Conservation (phyloP, 2,797 vertebrate genomes). For the Rhincodon typus region DNA sequence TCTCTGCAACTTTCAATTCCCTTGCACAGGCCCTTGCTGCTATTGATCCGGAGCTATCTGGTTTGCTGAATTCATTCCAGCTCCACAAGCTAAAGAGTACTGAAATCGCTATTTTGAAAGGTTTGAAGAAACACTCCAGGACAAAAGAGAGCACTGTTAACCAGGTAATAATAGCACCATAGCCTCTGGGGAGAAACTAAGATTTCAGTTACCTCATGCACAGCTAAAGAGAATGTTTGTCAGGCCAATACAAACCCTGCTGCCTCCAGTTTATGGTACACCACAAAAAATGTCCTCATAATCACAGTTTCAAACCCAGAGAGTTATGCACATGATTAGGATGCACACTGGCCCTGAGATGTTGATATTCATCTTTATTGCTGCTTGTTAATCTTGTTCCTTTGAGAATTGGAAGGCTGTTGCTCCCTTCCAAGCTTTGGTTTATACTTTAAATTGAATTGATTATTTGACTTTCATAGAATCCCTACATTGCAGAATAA, state of each 20-base stretch:
- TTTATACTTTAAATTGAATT: background rate
- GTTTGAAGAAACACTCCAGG: slow-evolving; percentile 61
- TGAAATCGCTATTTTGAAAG: slow-evolving; percentile 83
- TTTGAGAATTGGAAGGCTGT: background rate
- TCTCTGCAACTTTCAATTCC: slow-evolving; percentile 27
- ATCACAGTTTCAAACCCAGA: background rate
- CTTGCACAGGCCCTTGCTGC: slow-evolving; percentile 60
- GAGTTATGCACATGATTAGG: background rate
- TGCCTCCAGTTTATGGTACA: background rate
- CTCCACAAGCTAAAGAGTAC: slow-evolving; percentile 79
- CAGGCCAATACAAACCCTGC: background rate
- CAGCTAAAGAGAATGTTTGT: background rate
- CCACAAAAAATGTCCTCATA: background rate
- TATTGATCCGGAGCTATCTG: slow-evolving; percentile 71
- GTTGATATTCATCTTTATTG: background rate
- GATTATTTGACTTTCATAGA: background rate
- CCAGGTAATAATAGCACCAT: slow-evolving; percentile 51
- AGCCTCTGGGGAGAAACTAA: background rate
- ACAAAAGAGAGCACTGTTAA: slow-evolving; percentile 48
- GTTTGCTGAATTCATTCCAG: slow-evolving; percentile 77
- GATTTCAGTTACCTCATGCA: background rate
- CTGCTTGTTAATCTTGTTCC: background rate
- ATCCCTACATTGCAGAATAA: no score
- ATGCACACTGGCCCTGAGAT: background rate
- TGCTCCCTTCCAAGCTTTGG: background rate